A percentile compares a stretch with the other conserved stretches of the same genome.
Conservation (phyloP, 2,888 invertebrate species). For the Cephus nigrinus region DNA sequence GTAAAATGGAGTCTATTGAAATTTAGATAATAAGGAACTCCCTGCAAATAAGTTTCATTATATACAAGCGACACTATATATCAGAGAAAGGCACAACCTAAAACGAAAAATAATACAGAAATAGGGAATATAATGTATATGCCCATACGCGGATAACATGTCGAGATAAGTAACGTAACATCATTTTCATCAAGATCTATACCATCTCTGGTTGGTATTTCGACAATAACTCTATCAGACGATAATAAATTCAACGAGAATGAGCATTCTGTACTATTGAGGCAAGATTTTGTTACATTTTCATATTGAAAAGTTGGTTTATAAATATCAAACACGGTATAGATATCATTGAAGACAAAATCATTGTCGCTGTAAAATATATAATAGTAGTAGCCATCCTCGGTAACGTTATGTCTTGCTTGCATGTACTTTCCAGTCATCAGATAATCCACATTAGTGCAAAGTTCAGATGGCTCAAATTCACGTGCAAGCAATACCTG, state of each 20-base stretch:
- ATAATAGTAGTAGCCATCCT: slow-evolving; percentile 88
- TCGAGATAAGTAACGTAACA: slow-evolving; percentile 78
- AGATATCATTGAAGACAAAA: slow-evolving; percentile 81
- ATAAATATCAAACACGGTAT: slow-evolving; percentile 85
- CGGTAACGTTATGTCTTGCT: slow-evolving; percentile 76
- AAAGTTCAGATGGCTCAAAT: slow-evolving; percentile 77
- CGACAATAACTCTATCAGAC: slow-evolving; percentile 84
- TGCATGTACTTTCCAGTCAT: slow-evolving; percentile 77
- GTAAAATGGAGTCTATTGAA: too few species aligned
- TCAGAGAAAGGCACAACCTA: slow-evolving; percentile 81
- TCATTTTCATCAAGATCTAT: slow-evolving; percentile 82
- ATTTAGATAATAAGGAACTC: background rate
- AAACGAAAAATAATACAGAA: slow-evolving; percentile 78
- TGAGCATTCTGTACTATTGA: slow-evolving; percentile 81
- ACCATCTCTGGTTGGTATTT: slow-evolving; percentile 85
- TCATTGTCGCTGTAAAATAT: slow-evolving; percentile 91
- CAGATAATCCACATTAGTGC: slow-evolving; percentile 77
- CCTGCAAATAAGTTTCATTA: background rate
- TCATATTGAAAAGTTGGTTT: slow-evolving; percentile 86
- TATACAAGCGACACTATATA: background rate
- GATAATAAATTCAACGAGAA: slow-evolving; percentile 80
- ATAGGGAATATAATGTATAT: slow-evolving; percentile 86
- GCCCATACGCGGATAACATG: slow-evolving; percentile 83
- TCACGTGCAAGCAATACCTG: slow-evolving; percentile 79
- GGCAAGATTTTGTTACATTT: slow-evolving; percentile 77